Evolutionary conservation across 1,140 invertebrate genomes (phyloP).

Genomic region (Vanessa atalanta): DNA sequence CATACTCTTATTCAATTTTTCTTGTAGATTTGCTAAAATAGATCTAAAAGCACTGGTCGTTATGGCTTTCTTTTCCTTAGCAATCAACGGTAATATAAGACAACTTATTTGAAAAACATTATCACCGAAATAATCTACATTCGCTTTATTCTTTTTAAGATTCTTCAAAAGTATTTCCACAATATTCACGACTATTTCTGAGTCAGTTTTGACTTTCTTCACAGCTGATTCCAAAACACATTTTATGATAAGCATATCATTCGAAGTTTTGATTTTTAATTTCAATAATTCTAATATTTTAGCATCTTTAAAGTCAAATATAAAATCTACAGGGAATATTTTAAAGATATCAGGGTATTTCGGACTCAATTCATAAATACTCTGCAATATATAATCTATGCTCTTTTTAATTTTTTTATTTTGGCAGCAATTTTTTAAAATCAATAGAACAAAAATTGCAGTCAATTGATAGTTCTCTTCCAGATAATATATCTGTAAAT

Average conservation of each 20-base stretch:
- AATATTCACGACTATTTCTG: conserved; percentile 59
- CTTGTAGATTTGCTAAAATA: conserved; percentile 71
- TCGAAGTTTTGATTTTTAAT: conserved; percentile 60
- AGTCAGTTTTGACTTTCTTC: conserved; percentile 68
- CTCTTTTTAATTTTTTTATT: conserved; percentile 56
- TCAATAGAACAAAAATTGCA: conserved; percentile 61
- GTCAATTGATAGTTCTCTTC: conserved; percentile 67
- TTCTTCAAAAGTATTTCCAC: conserved; percentile 62
- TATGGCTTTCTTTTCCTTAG: conserved; percentile 67
- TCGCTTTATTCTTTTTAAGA: conserved; percentile 47
- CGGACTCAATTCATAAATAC: conserved; percentile 63
- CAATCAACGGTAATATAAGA: conserved; percentile 63
- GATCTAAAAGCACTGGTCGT: conserved; percentile 64
- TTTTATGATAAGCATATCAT: conserved; percentile 57
- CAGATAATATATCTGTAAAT: conserved; percentile 62
- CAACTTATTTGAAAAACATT: conserved; percentile 69
- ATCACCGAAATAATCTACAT: conserved; percentile 62
- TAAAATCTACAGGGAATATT: conserved; percentile 59
- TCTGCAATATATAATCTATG: conserved; percentile 57
- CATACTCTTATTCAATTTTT: conserved; percentile 65
- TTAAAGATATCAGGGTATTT: conserved; percentile 68
- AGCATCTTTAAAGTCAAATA: conserved; percentile 64
- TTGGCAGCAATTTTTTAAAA: conserved; percentile 59
- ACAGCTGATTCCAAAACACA: conserved; percentile 62
- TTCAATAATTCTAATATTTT: conserved; percentile 57